Evolutionary conservation across 2,797 vertebrate species (phyloP).

Genomic region (Hirundo rustica): DNA sequence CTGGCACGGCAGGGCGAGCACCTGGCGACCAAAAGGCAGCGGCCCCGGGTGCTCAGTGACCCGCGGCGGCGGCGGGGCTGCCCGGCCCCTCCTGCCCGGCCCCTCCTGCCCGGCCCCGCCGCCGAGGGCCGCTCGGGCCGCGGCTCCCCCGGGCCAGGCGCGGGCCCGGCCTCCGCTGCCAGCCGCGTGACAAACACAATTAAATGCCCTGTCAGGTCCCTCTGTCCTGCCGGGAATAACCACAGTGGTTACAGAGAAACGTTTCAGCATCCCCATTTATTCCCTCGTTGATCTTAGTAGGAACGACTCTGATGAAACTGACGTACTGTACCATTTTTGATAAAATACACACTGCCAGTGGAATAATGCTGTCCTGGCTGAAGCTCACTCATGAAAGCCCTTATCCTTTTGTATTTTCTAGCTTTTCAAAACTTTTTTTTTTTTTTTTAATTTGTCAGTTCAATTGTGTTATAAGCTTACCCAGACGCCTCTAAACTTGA

Average conservation of each 20-base stretch:
- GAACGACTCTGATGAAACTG: constrained; percentile 60
- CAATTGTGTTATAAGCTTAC: constrained; percentile 72
- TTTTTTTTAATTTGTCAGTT: constrained; percentile 64
- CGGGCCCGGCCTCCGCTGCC: background rate
- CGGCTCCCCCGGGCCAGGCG: fast-evolving
- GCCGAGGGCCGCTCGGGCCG: background rate
- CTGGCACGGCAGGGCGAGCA: background rate
- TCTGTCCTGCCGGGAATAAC: constrained; percentile 50
- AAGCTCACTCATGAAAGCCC: constrained; percentile 19
- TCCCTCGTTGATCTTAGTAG: constrained; percentile 52
- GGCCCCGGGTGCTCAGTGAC: fast-evolving
- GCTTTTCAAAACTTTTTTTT: constrained; percentile 63
- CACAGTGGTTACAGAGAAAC: constrained; percentile 64
- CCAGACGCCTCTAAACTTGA: constrained; percentile 53
- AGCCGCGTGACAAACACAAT: constrained; percentile 56
- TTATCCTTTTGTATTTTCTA: constrained; percentile 64
- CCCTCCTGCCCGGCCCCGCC: background rate
- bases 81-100: too few species aligned
- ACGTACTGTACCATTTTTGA: constrained; percentile 45
- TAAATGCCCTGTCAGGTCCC: constrained; percentile 71
- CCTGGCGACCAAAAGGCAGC: background rate
- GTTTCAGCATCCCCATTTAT: constrained; percentile 64
- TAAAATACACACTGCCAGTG: constrained; percentile 53
- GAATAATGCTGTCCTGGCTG: constrained; percentile 51
- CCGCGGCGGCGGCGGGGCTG: background rate